These are phyloP conservation scores for Chrysomela aeneicollis DNA, from an alignment of 2,888 invertebrate species.

Conservation along the genomic window DNA sequence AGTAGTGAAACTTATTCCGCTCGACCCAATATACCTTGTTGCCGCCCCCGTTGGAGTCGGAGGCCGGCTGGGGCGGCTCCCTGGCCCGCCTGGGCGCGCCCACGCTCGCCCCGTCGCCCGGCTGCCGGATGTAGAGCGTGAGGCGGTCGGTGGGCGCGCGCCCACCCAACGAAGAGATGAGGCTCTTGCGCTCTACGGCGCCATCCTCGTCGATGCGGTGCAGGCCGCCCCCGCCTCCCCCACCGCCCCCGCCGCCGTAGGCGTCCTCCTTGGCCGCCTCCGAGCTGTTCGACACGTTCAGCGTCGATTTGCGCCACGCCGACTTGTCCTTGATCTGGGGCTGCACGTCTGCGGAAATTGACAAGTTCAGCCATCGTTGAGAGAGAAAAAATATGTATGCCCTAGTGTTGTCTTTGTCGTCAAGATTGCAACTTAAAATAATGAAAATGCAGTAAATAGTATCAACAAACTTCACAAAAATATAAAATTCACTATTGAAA, in stretches of 20 bases:
- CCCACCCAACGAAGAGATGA: conserved; percentile 66
- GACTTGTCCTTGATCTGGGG: conserved; percentile 79
- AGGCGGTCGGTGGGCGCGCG: conserved; percentile 64
- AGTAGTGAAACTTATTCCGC: too few relatives aligned
- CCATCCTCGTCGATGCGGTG: conserved; percentile 65
- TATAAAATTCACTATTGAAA: too few relatives aligned
- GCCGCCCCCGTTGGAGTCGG: conserved; percentile 59
- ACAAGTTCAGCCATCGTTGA: too few relatives aligned
- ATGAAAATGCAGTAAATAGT: too few relatives aligned
- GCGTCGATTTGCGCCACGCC: conserved; percentile 76
- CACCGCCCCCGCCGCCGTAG: conserved; percentile 74
- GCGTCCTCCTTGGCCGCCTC: conserved; percentile 73
- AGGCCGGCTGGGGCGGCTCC: conserved; percentile 43
- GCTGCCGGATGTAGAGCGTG: conserved; percentile 68
- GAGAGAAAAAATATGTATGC: too few relatives aligned
- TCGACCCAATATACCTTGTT: conserved; percentile 56
- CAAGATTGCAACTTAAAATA: too few relatives aligned
- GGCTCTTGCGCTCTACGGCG: conserved; percentile 62
- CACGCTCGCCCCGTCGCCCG: conserved; percentile 47
- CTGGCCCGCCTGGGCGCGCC: conserved; percentile 36
- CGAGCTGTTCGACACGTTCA: conserved; percentile 69
- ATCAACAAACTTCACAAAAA: too few relatives aligned
- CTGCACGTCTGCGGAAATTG: conserved; percentile 70
- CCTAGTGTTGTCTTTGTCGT: too few relatives aligned
- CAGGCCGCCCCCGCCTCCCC: conserved; percentile 62